Evolutionary conservation across 2,797 vertebrate species (phyloP), one percentile per base, ranked within the genome.

Genomic region (Gadopsis marmoratus): DNA sequence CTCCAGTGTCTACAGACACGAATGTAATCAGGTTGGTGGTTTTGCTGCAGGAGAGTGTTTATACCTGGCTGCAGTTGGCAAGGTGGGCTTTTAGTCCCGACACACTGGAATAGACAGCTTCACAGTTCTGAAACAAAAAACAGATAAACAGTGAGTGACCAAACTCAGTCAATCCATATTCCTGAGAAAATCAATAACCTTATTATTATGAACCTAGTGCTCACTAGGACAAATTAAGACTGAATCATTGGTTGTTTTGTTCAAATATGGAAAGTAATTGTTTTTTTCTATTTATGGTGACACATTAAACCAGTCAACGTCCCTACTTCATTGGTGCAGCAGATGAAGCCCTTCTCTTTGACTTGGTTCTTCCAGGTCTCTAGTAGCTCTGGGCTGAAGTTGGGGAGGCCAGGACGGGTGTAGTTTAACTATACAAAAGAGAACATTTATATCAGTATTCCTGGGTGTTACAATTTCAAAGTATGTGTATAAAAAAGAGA

Each of bases 31-130:
- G 47, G 50, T 13, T 21, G 0, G 14, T 71, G 35, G 23, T 17
- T 81, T 63, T 58, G 39, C 39, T 79, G 61, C 21, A 61, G 41
- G 48, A 73, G 71, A 31, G 64, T 61, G 72, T 64, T 65, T 77
- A 16, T 95, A 98, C 98, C 97, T 99, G 97, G 92, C 96, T 98
- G 93, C 98, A 99, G 95, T 97, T 99, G 88, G 97, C 97, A 62
- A 99, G 96, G 81, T 99, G 98, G 76, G 97, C 98, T 93, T 99
- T 99, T 56, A 99, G 95, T 88, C 98, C 98, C 3, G 98, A 99
- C 82, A 99, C 97, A 37, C 98, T 99, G 89, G 97, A 99, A 85
- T 99, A 99, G 83, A 99, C 97, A 82, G 98, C 98, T 94, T 97
- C 97, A 90, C 98, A 99, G 94, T 96, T 96, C 98, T 99, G 93